Evolutionary conservation across 1,140 invertebrate species (phyloP), one percentile per base, ranked within the genome.

Genomic region (Microplitis mediator): DNA sequence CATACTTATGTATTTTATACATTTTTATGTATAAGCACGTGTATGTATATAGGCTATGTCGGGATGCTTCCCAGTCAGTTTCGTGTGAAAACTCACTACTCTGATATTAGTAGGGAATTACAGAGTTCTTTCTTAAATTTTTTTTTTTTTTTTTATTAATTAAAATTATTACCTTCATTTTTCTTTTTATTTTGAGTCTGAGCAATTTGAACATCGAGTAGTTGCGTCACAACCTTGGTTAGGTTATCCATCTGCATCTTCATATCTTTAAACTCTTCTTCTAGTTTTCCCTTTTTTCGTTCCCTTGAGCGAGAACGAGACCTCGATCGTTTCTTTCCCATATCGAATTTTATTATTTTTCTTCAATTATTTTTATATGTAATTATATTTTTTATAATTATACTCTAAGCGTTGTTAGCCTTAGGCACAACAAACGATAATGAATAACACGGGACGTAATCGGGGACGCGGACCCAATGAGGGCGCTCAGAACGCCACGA

Each of bases 71-170:
- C 62, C 62, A 14, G n/a, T n/a, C 9, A 64, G 35, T 14, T 39
- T 64, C 62, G 62, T 64, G n/a, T 39, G 35, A 35, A 64, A 39
- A 39, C 35, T 64, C 8, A 64, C 62, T 14, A 39, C 62, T 64
- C 62, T 64, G 62, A 64, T 39, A 39, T 64, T 64, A n/a, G 62
- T 64, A 32, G 45, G 62, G 35, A 64, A 64, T 64, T 36, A 39
- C 62, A 64, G 62, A 64, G 62, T 39, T 64, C 6, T 9, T 11
- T 13, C 31, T 31, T 6, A 23, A 9, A 32, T 31, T 60, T 23
- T 64, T 64, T 50, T 39, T 35, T 34, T 16, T 62, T n/a, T 34
- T 62, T 36, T 16, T 31, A 4, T 34, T 13, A 9, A 31, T 9
- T 34, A 0, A 16, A 23, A 34, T 54, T 8, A 50, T 50, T 39